phyloP scores from a whole-genome alignment of 2,888 invertebrate species.

The Andrena marginata region DNA sequence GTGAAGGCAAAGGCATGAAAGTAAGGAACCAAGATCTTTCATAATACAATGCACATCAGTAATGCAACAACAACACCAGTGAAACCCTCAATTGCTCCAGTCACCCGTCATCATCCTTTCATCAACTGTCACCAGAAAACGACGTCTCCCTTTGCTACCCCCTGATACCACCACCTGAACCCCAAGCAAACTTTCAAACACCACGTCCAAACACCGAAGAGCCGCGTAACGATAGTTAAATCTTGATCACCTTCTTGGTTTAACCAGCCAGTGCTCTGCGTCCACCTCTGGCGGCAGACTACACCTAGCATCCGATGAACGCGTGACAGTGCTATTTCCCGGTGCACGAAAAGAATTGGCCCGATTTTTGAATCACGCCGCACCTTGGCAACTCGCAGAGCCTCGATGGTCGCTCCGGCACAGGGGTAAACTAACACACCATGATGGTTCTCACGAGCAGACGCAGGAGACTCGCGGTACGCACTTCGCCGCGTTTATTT shows the following conservation, averaged over 20 bases:
- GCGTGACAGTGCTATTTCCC: too few species aligned
- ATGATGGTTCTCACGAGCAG: not conserved
- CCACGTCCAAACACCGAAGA: not conserved
- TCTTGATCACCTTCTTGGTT: not conserved
- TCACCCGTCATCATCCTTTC: not conserved
- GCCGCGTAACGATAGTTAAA: not conserved
- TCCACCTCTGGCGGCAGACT: not conserved
- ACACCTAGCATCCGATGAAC: too few species aligned
- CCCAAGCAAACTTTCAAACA: not conserved
- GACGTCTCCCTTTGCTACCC: not conserved
- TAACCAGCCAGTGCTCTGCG: not conserved
- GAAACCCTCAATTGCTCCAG: too few species aligned
- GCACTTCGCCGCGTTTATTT: conserved; percentile 61
- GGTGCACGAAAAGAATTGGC: not conserved
- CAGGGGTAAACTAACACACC: not conserved
- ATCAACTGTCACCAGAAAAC: not conserved
- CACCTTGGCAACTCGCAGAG: not conserved
- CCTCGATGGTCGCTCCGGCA: not conserved
- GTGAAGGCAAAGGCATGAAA: too few species aligned
- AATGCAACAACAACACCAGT: too few species aligned
- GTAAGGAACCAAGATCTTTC: too few species aligned
- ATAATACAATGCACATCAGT: too few species aligned
- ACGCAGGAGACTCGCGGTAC: conserved; percentile 11
- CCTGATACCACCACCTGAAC: not conserved
- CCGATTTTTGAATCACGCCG: not conserved